phyloP scores from a whole-genome alignment of 2,888 invertebrate genomes.

The Steinernema hermaphroditum region DNA sequence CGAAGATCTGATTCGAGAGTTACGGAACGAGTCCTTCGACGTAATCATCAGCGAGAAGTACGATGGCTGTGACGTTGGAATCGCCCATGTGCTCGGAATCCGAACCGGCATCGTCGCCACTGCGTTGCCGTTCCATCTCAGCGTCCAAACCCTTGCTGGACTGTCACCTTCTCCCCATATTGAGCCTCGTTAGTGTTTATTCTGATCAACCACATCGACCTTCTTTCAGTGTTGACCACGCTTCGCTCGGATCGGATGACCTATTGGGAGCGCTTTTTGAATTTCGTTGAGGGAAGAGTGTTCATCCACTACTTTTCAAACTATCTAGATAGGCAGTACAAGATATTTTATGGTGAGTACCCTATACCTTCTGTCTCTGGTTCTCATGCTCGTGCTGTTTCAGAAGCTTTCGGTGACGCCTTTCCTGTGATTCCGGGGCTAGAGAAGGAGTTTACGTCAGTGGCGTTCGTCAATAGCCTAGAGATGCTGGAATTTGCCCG shows the following conservation, averaged over 20 bases:
- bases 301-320: too few species aligned
- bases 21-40: too few species aligned
- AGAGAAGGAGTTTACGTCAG: slow-evolving; percentile 32
- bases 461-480: slow-evolving; percentile 41
- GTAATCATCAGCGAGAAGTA: too few species aligned
- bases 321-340: too few species aligned
- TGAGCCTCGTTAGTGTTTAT: not conserved
- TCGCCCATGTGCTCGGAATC: slow-evolving; percentile 20
- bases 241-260: too few species aligned
- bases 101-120: slow-evolving; percentile 27
- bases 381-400: not conserved
- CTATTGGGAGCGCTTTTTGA: too few species aligned
- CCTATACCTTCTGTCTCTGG: too few species aligned
- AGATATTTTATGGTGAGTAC: too few species aligned
- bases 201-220: too few species aligned
- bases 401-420: slow-evolving; percentile 11
- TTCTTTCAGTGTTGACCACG: not conserved
- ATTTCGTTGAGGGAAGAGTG: too few species aligned
- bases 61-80: slow-evolving; percentile 41
- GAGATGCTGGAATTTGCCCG: slow-evolving; percentile 44
- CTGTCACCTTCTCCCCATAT: slow-evolving; percentile 23
- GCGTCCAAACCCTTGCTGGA: slow-evolving; percentile 29
- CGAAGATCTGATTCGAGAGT: too few species aligned
- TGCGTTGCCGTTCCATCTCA: slow-evolving; percentile 32
- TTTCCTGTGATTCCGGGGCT: slow-evolving; percentile 7